These are phyloP conservation scores for Numida meleagris DNA, from an alignment of 2,113 vertebrate genomes.

Conservation along the genomic window DNA sequence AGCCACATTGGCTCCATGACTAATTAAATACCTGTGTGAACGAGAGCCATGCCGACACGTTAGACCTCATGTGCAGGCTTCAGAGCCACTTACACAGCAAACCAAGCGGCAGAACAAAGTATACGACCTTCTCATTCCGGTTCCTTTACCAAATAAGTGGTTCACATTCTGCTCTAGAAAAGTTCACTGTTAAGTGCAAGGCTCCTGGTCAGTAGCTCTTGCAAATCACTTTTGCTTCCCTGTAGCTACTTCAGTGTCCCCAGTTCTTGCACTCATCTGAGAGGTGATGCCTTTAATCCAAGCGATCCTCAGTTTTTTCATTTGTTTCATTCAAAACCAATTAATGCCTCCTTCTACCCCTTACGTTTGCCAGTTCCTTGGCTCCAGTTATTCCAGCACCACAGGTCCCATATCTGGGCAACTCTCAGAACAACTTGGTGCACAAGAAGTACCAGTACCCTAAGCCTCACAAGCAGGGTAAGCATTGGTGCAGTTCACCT, in stretches of 20 bases:
- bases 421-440: neutral
- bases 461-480: too few species aligned
- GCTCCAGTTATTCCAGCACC: neutral
- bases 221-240: neutral
- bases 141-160: neutral
- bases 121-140: neutral
- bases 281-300: neutral
- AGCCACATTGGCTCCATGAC: constrained; percentile 84
- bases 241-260: neutral
- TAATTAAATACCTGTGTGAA: constrained; percentile 84
- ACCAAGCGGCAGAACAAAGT: neutral
- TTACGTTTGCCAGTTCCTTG: neutral
- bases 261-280: neutral
- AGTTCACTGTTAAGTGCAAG: neutral
- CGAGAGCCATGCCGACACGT: neutral
- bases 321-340: neutral
- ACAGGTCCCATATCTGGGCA: neutral
- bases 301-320: neutral
- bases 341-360: neutral
- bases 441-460: neutral
- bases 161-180: neutral
- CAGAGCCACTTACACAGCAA: neutral
- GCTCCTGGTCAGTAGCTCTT: neutral
- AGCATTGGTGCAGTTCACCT: too few species aligned
- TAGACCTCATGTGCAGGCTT: neutral